Evolutionary conservation across 2,797 vertebrate genomes (phyloP).

Genomic region (Cyprinella venusta): DNA sequence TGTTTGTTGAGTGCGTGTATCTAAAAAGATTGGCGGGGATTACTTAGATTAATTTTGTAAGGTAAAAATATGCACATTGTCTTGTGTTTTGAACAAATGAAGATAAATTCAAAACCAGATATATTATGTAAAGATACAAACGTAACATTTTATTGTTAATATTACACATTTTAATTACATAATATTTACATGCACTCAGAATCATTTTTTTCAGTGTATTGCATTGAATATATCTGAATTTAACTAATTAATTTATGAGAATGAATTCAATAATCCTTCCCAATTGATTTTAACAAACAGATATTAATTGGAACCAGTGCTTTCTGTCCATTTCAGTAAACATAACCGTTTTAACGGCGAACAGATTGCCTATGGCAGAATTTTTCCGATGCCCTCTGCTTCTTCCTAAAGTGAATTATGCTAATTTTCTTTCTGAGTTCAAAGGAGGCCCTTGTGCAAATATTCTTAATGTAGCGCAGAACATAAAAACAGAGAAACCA

Average conservation of each 20-base stretch:
- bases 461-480: constrained; percentile 19
- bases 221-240: neutral
- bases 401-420: constrained; percentile 11
- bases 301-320: neutral
- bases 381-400: constrained; percentile 10
- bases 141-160: too few relatives aligned
- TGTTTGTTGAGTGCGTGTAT: too few relatives aligned
- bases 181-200: too few relatives aligned
- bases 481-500: constrained; percentile 22
- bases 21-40: too few relatives aligned
- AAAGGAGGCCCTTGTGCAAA: neutral
- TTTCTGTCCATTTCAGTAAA: neutral
- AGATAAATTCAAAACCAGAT: too few relatives aligned
- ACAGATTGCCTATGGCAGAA: neutral
- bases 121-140: too few relatives aligned
- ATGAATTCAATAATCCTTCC: neutral
- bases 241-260: neutral
- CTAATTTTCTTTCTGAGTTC: neutral
- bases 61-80: too few relatives aligned
- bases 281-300: neutral
- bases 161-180: too few relatives aligned
- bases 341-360: neutral
- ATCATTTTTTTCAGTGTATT: too few relatives aligned
- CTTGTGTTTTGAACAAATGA: too few relatives aligned
- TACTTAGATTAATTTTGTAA: too few relatives aligned